These are phyloP conservation scores for Sminthopsis crassicaudata DNA, from an alignment of 2,113 vertebrate species.

Conservation along the genomic window DNA sequence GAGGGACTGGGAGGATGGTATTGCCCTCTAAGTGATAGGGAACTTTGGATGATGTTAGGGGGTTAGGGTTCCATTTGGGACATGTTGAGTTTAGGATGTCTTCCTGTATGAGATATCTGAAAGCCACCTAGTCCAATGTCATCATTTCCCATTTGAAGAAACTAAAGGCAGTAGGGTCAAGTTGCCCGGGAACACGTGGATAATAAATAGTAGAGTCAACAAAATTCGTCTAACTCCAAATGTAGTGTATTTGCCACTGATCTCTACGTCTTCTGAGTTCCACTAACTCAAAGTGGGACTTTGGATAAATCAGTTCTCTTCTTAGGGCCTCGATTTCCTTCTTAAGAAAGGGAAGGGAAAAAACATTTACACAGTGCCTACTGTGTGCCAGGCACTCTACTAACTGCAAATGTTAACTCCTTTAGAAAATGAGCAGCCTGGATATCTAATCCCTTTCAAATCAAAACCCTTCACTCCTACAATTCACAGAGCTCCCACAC, in stretches of 20 bases:
- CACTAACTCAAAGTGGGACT: neutral
- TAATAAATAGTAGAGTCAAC: neutral
- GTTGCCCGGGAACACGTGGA: neutral
- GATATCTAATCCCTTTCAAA: neutral
- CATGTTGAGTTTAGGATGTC: neutral
- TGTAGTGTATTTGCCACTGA: neutral
- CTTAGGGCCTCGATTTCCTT: neutral
- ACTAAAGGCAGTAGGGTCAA: neutral
- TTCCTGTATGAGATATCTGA: neutral
- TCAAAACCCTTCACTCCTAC: neutral
- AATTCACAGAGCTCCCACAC: neutral
- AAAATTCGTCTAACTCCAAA: neutral
- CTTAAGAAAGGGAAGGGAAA: neutral
- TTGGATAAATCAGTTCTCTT: neutral
- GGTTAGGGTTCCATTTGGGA: neutral
- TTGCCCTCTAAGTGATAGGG: neutral
- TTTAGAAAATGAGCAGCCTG: neutral
- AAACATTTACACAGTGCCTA: neutral
- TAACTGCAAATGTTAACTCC: neutral
- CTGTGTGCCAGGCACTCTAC: neutral
- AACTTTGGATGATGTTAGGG: neutral
- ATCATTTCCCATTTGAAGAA: neutral
- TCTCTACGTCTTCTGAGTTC: neutral
- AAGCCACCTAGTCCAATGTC: neutral
- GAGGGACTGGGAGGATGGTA: neutral